Evolutionary conservation across 2,888 invertebrate species (phyloP).

Genomic region (Harpagoxenus sublaevis): DNA sequence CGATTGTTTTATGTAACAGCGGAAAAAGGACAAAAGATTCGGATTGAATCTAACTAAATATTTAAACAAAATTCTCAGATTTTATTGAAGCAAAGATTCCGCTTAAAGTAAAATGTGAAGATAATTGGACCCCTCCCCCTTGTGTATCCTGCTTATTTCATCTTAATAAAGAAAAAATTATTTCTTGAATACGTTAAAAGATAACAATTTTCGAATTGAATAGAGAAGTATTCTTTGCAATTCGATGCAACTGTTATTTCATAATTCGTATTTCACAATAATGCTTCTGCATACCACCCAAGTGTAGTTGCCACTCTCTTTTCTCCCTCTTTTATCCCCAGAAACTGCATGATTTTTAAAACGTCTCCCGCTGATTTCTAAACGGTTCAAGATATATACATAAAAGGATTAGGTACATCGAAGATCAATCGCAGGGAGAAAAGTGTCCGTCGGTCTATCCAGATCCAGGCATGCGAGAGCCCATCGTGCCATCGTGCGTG

Average conservation of each 20-base stretch:
- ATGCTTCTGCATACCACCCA: background rate
- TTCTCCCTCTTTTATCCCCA: background rate
- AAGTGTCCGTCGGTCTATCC: slow-evolving; percentile 1
- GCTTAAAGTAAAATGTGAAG: background rate
- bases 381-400: background rate
- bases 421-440: slow-evolving; percentile 26
- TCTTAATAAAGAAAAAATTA: background rate
- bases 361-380: background rate
- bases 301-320: background rate
- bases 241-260: background rate
- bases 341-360: slow-evolving; percentile 1
- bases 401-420: background rate
- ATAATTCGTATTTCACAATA: background rate
- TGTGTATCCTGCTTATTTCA: background rate
- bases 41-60: background rate
- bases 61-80: background rate
- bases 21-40: too few relatives aligned
- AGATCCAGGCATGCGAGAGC: slow-evolving; percentile 29
- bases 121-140: too few relatives aligned
- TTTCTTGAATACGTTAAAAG: background rate
- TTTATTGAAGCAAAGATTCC: background rate
- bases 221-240: background rate
- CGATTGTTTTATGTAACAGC: background rate
- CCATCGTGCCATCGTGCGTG: slow-evolving; percentile 14
- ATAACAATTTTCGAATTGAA: background rate